A percentile compares a stretch with the other conserved stretches of the same genome.
phyloP scores from a whole-genome alignment of 2,888 invertebrate genomes.

The Xestia rhomboidea region DNA sequence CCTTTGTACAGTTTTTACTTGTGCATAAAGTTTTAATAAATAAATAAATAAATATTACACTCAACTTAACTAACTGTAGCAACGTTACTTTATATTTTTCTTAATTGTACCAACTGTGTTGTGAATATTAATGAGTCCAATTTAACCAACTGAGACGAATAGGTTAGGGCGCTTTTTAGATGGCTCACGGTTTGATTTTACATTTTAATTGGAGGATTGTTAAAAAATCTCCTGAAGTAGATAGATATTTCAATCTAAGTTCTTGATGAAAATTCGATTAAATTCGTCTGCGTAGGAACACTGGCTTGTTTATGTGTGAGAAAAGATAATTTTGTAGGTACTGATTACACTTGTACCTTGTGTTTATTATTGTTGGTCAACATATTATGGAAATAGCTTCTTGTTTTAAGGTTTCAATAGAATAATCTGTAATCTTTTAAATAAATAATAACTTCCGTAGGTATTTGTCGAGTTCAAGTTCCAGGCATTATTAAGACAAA shows the following conservation, averaged over 20 bases:
- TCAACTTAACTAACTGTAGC: too few species aligned
- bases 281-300: background rate
- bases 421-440: background rate
- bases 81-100: too few species aligned
- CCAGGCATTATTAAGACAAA: background rate
- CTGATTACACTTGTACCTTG: background rate
- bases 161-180: background rate
- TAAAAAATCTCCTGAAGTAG: background rate
- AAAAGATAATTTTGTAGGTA: background rate
- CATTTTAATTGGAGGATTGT: background rate
- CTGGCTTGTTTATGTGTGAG: background rate
- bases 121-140: background rate
- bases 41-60: too few species aligned
- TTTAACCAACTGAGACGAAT: background rate
- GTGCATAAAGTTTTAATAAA: too few species aligned
- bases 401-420: background rate
- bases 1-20: too few species aligned
- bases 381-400: background rate
- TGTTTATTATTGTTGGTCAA: background rate
- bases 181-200: background rate
- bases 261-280: background rate
- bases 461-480: background rate
- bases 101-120: background rate
- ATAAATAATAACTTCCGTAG: background rate
- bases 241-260: background rate